Base-by-base conservation (phyloP, 2,888 invertebrate species). In the Trissonchulus sp. region DNA sequence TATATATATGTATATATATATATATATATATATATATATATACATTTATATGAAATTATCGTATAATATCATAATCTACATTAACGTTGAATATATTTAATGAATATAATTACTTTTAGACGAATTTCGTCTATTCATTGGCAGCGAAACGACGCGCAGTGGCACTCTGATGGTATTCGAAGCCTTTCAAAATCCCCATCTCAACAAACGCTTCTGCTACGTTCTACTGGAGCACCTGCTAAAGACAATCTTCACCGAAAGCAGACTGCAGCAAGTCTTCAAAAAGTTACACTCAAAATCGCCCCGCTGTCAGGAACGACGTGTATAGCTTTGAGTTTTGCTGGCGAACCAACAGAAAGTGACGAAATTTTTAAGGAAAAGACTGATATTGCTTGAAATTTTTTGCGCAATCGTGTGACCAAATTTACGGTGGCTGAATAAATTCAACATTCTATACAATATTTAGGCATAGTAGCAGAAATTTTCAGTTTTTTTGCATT, bases 91-190 rank as follows among this genome's bases (percentile, higher is more conserved):
- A n/a, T n/a, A n/a, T n/a, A n/a, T n/a, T n/a, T n/a, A n/a, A n/a
- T n/a, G n/a, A n/a, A n/a, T n/a, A n/a, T n/a, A n/a, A n/a, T 48
- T 69, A n/a, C 15, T 86, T 87, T 33, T 86, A 90, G 94, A 95
- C 86, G 94, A 96, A 85, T 86, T 96, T 77, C 90, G 92, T 80
- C 92, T 92, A 83, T 90, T 96, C 80, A 91, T 95, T 76, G 95
- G 95, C 0, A 91, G 91, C 65, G 93, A 94, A 83, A 92, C 93
- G 1, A 92, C 92, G 1, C 88, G 92, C 33, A 88, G 91, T 79
- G 94, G 94, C 1, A 87, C 93, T 23, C 87, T 92, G 74, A 90
- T 91, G 23, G 90, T 94, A 35, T 94, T 94, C 84, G 92, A 93
- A 82, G 88, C 94, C 81, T 92, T 94, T 81, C 95, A 95, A 87